These are phyloP conservation scores for Antrozous pallidus DNA, from an alignment of 2,797 vertebrate species.

Conservation along the genomic window DNA sequence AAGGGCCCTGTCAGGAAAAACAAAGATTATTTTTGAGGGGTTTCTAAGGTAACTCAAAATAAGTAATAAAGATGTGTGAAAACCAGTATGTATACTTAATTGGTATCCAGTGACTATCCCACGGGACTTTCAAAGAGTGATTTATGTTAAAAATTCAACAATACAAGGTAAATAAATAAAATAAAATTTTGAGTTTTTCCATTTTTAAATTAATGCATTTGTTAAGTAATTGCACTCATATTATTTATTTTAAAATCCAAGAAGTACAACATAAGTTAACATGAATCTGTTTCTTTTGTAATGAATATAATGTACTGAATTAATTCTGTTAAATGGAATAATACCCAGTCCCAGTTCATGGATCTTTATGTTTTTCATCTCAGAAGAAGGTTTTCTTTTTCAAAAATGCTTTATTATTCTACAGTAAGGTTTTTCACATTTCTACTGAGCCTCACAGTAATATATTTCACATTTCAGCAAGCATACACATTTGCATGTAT, in stretches of 20 bases:
- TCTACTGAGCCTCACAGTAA: neutral
- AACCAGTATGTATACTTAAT: neutral
- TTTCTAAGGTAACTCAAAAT: neutral
- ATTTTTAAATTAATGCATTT: constrained; percentile 18
- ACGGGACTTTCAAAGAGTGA: neutral
- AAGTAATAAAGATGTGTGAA: neutral
- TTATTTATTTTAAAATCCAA: constrained; percentile 21
- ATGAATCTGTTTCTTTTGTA: neutral
- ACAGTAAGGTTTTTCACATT: neutral
- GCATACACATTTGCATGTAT: neutral
- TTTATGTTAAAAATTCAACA: neutral
- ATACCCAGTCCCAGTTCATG: neutral
- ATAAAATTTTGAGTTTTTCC: neutral
- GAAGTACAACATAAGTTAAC: neutral
- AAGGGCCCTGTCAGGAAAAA: neutral
- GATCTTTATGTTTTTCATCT: neutral
- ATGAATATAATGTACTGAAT: neutral
- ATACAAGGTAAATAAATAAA: constrained; percentile 9
- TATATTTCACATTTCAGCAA: neutral
- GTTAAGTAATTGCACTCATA: neutral
- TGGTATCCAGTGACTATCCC: neutral
- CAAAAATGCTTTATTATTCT: neutral
- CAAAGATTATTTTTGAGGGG: neutral
- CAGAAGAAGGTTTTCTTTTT: neutral
- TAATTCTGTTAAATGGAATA: neutral